phyloP scores from a whole-genome alignment of 2,113 vertebrate genomes.

The Archilochus colubris region DNA sequence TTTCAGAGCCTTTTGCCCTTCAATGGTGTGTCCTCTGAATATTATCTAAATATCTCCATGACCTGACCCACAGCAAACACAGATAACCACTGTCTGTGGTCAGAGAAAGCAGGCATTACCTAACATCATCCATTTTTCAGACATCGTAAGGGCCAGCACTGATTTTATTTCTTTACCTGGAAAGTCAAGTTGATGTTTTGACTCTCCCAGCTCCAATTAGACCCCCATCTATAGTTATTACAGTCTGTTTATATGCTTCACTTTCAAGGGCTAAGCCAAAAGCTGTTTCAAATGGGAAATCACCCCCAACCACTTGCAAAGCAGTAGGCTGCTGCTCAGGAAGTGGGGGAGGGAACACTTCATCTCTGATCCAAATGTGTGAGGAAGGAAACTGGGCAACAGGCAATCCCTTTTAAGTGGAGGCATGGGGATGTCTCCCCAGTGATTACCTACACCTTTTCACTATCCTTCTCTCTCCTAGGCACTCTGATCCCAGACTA shows the following conservation, averaged over 20 bases:
- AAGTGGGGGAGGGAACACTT: not conserved
- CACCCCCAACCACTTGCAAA: not conserved
- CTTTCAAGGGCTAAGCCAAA: not conserved
- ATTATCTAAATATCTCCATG: not conserved
- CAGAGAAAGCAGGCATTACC: not conserved
- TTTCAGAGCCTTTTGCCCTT: not conserved
- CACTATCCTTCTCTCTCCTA: not conserved
- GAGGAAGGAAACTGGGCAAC: not conserved
- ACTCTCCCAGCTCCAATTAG: not conserved
- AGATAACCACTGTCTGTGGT: not conserved
- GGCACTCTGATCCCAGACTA: not conserved
- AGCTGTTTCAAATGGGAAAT: not conserved
- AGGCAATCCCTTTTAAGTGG: accelerated
- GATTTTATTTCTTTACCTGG: not conserved
- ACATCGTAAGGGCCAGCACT: not conserved
- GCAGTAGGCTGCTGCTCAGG: not conserved
- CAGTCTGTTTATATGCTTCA: not conserved
- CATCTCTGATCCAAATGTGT: not conserved
- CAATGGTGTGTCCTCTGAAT: not conserved
- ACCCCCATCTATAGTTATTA: not conserved
- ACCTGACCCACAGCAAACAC: not conserved
- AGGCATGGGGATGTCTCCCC: not conserved
- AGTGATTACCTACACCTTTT: not conserved
- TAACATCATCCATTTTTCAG: not conserved
- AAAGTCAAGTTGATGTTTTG: not conserved